Percentiles rank a stretch among this genome's conserved stretches.
phyloP scores from a whole-genome alignment of 2,888 invertebrate genomes.

The Anthophora plumipes region DNA sequence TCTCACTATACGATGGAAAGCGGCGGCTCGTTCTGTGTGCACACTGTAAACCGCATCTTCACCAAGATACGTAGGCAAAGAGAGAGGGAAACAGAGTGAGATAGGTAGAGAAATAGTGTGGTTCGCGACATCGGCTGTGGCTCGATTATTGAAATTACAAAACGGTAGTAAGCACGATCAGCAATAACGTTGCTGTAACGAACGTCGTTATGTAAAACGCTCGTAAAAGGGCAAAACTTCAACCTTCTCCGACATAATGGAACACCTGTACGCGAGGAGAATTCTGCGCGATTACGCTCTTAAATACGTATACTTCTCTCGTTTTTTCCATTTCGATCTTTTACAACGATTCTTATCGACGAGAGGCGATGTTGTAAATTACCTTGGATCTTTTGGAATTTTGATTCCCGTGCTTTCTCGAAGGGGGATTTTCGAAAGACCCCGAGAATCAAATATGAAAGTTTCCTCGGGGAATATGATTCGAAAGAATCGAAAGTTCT shows the following conservation, averaged over 20 bases:
- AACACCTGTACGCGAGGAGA: conserved; percentile 44
- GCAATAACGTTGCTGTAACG: conserved; percentile 45
- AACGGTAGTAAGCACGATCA: conserved; percentile 43
- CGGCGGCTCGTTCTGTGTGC: conserved; percentile 1
- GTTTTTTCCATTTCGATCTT: not conserved
- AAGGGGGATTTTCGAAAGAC: no score
- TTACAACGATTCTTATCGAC: no score
- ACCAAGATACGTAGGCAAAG: conserved; percentile 11
- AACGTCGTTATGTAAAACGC: conserved; percentile 36
- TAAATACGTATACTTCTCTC: not conserved
- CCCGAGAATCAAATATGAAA: no score
- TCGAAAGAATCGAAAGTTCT: not conserved
- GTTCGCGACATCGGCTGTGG: conserved; percentile 29
- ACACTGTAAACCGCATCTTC: conserved; percentile 14
- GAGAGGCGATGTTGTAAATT: no score
- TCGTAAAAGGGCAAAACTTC: conserved; percentile 16
- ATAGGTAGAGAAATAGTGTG: not conserved
- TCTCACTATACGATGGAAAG: conserved; percentile 13
- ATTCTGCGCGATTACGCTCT: conserved; percentile 1
- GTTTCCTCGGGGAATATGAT: not conserved
- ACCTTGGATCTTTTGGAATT: no score
- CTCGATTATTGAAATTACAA: conserved; percentile 60
- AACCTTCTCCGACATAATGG: conserved; percentile 21
- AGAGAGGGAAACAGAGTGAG: not conserved
- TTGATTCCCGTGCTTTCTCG: no score